A percentile compares a stretch with the other conserved stretches of the same genome.
These are phyloP conservation scores for Gobius niger DNA, from an alignment of 2,113 vertebrate genomes.

Conservation along the genomic window DNA sequence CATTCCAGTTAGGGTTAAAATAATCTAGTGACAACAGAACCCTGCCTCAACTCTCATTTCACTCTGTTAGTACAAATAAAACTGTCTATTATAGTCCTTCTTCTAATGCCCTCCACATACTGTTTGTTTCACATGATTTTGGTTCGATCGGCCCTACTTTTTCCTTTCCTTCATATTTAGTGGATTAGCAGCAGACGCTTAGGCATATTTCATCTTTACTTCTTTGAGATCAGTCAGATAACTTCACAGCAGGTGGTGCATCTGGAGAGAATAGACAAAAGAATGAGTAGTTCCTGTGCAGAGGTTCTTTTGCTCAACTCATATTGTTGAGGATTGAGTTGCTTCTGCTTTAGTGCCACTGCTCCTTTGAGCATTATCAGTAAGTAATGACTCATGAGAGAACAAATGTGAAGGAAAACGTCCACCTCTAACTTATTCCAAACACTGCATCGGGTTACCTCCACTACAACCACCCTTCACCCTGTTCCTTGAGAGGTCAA, in stretches of 20 bases:
- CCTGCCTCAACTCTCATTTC: too few relatives aligned
- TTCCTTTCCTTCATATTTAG: conserved; percentile 12
- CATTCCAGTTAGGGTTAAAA: too few relatives aligned
- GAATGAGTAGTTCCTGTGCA: neutral
- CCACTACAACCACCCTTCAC: neutral
- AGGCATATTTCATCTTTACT: conserved; percentile 17
- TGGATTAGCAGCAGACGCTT: conserved; percentile 8
- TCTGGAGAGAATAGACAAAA: conserved; percentile 8
- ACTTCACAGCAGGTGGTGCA: conserved; percentile 14
- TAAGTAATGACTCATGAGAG: neutral
- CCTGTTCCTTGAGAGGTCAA: neutral
- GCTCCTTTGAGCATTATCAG: neutral
- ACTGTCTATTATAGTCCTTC: too few relatives aligned
- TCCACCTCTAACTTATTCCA: neutral
- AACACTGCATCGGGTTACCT: neutral
- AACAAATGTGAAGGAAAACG: neutral
- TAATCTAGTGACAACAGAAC: too few relatives aligned
- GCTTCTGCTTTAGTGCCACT: neutral
- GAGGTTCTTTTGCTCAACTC: neutral
- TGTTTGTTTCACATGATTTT: conserved; percentile 8
- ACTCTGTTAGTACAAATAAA: too few relatives aligned
- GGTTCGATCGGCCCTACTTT: neutral
- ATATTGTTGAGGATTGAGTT: neutral
- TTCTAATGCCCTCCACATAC: conserved; percentile 8
- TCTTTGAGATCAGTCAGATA: neutral